Percentiles rank a stretch among this genome's conserved stretches.
phyloP scores from a whole-genome alignment of 2,888 invertebrate species.

The Melinaea menophilus region DNA sequence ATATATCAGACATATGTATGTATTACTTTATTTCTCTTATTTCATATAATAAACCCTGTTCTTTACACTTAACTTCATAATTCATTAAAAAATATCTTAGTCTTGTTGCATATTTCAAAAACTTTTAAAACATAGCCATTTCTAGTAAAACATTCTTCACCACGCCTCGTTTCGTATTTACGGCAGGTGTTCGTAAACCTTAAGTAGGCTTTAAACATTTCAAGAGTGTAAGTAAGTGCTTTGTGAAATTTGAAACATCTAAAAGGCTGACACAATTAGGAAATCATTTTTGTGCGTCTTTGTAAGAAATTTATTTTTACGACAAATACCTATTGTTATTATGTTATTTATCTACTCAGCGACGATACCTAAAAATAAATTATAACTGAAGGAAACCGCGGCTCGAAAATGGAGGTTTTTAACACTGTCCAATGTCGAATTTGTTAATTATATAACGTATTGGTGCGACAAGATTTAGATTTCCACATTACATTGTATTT shows the following conservation, averaged over 20 bases:
- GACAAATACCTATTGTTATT: too few species aligned
- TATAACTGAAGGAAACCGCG: constrained; percentile 6
- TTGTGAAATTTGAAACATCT: constrained; percentile 45
- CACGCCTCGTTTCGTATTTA: constrained; percentile 38
- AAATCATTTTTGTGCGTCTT: constrained; percentile 36
- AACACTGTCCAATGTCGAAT: constrained; percentile 3
- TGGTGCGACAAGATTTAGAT: too few species aligned
- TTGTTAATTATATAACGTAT: not conserved
- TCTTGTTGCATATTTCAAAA: not conserved
- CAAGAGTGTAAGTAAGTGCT: constrained; percentile 53
- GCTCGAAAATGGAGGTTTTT: constrained; percentile 7
- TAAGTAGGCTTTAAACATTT: constrained; percentile 59
- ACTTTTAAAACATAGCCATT: constrained; percentile 8
- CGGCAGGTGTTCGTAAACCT: constrained; percentile 48
- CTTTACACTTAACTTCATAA: not conserved
- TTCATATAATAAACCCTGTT: too few species aligned
- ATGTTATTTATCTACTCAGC: constrained; percentile 62
- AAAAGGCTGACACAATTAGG: constrained; percentile 28
- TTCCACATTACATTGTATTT: too few species aligned
- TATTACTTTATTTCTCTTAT: not conserved
- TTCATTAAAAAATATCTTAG: not conserved
- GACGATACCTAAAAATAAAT: constrained; percentile 21
- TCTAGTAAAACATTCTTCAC: constrained; percentile 21
- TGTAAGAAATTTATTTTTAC: too few species aligned
- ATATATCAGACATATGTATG: constrained; percentile 13